Evolutionary conservation across 2,113 vertebrate genomes (phyloP).

Genomic region (Marmota flaviventris): DNA sequence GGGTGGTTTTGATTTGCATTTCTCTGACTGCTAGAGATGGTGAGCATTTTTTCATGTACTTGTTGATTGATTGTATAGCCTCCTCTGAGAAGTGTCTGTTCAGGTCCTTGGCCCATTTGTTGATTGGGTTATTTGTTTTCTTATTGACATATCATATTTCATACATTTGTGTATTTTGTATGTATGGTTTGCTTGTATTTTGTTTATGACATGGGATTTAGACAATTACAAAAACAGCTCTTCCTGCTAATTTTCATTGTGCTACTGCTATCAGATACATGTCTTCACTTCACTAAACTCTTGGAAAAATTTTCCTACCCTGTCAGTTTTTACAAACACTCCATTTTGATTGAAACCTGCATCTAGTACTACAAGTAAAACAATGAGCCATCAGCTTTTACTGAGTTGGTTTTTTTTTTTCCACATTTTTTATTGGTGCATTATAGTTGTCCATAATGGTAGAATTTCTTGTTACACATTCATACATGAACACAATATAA

Average conservation of each 20-base stretch:
- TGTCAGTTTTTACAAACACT: background rate
- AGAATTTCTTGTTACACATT: too few species aligned
- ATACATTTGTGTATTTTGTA: background rate
- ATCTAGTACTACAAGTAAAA: background rate
- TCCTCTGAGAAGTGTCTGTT: too few species aligned
- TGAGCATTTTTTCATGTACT: too few species aligned
- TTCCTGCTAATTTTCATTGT: background rate
- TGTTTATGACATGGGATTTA: background rate
- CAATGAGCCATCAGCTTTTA: background rate
- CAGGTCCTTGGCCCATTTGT: too few species aligned
- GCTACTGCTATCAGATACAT: background rate
- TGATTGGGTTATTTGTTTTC: too few species aligned
- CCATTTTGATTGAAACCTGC: conserved; percentile 46
- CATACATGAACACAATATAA: too few species aligned
- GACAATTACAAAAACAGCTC: background rate
- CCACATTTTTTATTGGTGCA: too few species aligned
- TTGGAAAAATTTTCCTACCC: background rate
- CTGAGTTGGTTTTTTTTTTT: background rate
- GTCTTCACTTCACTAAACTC: background rate
- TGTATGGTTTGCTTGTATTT: background rate
- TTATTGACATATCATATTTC: too few species aligned
- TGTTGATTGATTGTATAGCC: too few species aligned
- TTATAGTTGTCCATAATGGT: too few species aligned
- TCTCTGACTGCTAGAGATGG: too few species aligned
- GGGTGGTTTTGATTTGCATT: too few species aligned